Evolutionary conservation across 2,113 vertebrate genomes (phyloP).

Genomic region (Sander lucioperca): DNA sequence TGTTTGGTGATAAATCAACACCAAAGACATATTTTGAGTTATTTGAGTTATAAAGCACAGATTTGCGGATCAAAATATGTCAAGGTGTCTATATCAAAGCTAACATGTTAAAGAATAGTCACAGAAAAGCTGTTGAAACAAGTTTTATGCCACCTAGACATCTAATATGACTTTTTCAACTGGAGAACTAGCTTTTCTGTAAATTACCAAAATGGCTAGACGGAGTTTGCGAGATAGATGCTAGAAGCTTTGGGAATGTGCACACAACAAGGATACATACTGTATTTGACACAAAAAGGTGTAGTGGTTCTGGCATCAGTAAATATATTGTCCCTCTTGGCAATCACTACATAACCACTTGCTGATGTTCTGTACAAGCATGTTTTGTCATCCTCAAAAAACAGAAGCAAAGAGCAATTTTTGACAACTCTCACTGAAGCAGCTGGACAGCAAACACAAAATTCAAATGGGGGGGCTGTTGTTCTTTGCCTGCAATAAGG

Average conservation of each 20-base stretch:
- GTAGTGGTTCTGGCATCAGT: background rate
- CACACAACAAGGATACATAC: background rate
- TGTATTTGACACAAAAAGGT: background rate
- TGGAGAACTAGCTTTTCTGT: background rate
- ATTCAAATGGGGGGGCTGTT: background rate
- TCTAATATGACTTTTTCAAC: background rate
- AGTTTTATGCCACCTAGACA: background rate
- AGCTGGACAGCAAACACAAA: background rate
- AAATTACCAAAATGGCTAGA: background rate
- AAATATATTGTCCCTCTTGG: background rate
- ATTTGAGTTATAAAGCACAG: background rate
- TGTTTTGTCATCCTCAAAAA: background rate
- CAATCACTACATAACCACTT: background rate
- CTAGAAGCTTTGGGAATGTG: background rate
- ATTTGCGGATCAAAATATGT: background rate
- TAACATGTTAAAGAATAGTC: background rate
- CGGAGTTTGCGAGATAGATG: background rate
- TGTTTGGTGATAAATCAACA: background rate
- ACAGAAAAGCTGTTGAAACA: background rate
- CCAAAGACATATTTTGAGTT: background rate
- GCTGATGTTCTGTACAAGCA: background rate
- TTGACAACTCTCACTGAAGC: background rate
- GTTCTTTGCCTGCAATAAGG: background rate
- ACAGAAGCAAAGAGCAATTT: background rate
- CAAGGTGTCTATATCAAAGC: background rate